A percentile compares a stretch with the other conserved stretches of the same genome.
Evolutionary conservation across 1,140 invertebrate species (phyloP).

Genomic region (Dinothrombium tinctorium): DNA sequence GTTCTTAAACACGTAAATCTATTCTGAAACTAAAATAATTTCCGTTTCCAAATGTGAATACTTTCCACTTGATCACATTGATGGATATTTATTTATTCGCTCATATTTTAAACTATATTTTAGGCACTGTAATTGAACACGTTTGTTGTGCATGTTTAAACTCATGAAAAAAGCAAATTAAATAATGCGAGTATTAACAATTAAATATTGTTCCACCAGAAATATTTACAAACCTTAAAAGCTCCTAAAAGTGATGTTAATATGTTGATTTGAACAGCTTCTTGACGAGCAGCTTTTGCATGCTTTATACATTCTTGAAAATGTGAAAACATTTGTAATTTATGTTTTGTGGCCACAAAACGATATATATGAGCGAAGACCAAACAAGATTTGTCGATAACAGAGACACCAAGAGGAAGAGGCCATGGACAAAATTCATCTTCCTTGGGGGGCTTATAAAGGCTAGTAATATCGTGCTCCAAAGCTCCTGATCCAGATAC

Average conservation of each 20-base stretch:
- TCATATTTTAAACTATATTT: too few species aligned
- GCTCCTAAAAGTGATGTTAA: slow-evolving; percentile 77
- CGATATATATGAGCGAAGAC: slow-evolving; percentile 86
- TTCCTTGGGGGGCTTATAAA: slow-evolving; percentile 43
- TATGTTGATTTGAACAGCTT: slow-evolving; percentile 89
- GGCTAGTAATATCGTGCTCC: slow-evolving; percentile 77
- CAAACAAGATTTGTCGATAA: slow-evolving; percentile 77
- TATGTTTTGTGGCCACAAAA: slow-evolving; percentile 75
- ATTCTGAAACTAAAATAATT: too few species aligned
- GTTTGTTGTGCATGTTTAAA: too few species aligned
- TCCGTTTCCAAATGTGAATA: too few species aligned
- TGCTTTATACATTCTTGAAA: slow-evolving; percentile 82
- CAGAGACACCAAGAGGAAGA: slow-evolving; percentile 77
- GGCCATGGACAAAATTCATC: slow-evolving; percentile 47
- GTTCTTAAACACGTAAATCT: too few species aligned
- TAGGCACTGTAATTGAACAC: too few species aligned
- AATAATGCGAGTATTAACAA: too few species aligned
- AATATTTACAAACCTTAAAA: slow-evolving; percentile 31
- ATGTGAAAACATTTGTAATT: slow-evolving; percentile 86
- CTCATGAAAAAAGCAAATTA: too few species aligned
- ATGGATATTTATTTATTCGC: too few species aligned
- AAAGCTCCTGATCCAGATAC: slow-evolving; percentile 80
- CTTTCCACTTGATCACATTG: too few species aligned
- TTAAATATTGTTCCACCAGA: too few species aligned
- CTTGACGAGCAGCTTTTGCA: slow-evolving; percentile 66